Conservation (phyloP, 1,140 invertebrate species). For the Lucilia sericata region DNA sequence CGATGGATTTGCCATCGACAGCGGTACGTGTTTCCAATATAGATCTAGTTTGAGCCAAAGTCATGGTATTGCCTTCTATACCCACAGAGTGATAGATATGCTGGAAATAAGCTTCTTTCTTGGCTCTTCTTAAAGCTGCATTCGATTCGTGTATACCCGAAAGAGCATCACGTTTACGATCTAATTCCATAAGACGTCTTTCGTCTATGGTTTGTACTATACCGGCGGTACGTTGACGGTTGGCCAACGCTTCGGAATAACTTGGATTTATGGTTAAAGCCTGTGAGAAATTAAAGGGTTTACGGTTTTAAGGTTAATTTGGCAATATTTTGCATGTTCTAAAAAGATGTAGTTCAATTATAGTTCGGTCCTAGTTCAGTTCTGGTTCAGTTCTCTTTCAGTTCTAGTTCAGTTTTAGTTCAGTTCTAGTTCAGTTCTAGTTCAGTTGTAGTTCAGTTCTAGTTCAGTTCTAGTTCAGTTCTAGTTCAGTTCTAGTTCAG, state of each 20-base stretch:
- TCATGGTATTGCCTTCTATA: constrained; percentile 98
- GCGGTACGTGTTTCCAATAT: constrained; percentile 94
- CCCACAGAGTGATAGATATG: constrained; percentile 98
- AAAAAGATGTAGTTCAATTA: too few species aligned
- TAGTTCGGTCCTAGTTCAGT: too few species aligned
- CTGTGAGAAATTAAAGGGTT: constrained; percentile 61
- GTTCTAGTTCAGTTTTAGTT: too few species aligned
- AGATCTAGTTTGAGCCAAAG: constrained; percentile 90
- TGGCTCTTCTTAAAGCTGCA: constrained; percentile 84
- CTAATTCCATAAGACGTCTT: constrained; percentile 82
- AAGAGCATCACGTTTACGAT: constrained; percentile 86
- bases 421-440: too few species aligned
- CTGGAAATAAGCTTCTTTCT: constrained; percentile 94
- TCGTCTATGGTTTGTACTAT: constrained; percentile 93
- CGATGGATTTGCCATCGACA: constrained; percentile 92
- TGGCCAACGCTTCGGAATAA: constrained; percentile 83
- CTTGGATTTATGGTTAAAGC: constrained; percentile 87
- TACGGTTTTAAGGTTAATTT: too few species aligned
- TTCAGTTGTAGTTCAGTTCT: too few species aligned
- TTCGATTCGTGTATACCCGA: constrained; percentile 84
- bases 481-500: too few species aligned
- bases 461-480: too few species aligned
- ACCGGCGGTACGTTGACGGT: constrained; percentile 85
- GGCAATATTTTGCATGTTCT: too few species aligned
- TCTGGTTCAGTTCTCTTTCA: too few species aligned